Percentiles rank a stretch among this genome's conserved stretches.
phyloP scores from a whole-genome alignment of 2,888 invertebrate species.

The Smittia aterrima region DNA sequence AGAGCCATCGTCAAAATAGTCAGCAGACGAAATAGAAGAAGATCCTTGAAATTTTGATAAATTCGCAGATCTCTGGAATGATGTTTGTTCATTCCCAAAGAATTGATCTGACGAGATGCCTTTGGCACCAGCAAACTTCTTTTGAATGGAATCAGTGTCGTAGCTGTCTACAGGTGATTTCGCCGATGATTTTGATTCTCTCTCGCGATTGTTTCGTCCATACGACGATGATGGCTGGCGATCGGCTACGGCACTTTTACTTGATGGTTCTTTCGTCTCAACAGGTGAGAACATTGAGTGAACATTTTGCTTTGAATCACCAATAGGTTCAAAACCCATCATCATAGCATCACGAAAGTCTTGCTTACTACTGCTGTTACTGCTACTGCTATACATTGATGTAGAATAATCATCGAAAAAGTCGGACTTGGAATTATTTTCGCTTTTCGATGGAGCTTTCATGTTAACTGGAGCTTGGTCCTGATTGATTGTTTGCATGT shows the following conservation, averaged over 20 bases:
- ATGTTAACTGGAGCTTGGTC: conserved; percentile 60
- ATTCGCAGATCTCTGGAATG: conserved; percentile 59
- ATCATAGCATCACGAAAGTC: conserved; percentile 50
- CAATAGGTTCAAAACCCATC: conserved; percentile 52
- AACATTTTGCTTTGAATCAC: conserved; percentile 49
- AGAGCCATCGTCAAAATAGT: conserved; percentile 75
- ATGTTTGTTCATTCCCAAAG: conserved; percentile 71
- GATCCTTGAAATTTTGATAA: conserved; percentile 85
- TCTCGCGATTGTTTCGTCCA: conserved; percentile 2
- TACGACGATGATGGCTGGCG: conserved; percentile 22
- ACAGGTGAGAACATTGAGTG: conserved; percentile 50
- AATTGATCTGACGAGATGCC: conserved; percentile 97
- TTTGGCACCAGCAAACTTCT: conserved; percentile 96
- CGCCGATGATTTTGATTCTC: conserved; percentile 43
- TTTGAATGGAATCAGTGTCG: conserved; percentile 76
- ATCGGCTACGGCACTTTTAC: not conserved
- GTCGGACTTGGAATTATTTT: conserved; percentile 43
- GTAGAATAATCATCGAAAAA: conserved; percentile 51
- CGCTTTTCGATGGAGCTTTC: conserved; percentile 53
- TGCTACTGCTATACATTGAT: conserved; percentile 47
- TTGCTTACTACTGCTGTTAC: conserved; percentile 25
- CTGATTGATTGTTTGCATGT: conserved; percentile 91
- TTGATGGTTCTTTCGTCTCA: conserved; percentile 1
- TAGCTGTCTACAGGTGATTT: conserved; percentile 43
- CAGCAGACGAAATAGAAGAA: conserved; percentile 92